phyloP scores from a whole-genome alignment of 1,140 invertebrate genomes.

The Gonioctena quinquepunctata region DNA sequence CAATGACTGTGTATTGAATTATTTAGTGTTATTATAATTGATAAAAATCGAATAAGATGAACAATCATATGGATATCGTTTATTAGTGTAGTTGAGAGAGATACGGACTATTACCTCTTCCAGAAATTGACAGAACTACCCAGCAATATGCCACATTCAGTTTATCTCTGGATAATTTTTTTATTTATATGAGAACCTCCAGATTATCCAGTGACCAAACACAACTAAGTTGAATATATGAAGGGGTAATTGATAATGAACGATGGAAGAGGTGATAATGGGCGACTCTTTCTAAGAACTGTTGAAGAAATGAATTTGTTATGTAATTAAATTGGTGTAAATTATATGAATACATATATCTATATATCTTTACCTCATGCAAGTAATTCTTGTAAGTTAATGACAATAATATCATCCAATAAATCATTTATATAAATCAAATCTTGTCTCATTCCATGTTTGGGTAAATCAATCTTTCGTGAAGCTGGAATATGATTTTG shows the following conservation, averaged over 20 bases:
- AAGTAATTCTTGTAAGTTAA: constrained; percentile 14
- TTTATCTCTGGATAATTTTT: no score
- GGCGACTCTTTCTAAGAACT: neutral
- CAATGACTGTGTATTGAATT: neutral
- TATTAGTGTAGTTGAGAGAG: neutral
- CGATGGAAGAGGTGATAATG: neutral
- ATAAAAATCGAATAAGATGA: neutral
- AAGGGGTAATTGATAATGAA: no score
- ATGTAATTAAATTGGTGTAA: constrained; percentile 9
- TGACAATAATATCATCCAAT: constrained; percentile 13
- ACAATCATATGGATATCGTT: neutral
- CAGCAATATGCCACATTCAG: no score
- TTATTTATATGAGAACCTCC: no score
- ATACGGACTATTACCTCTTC: neutral
- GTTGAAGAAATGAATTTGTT: constrained; percentile 7
- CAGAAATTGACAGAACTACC: no score
- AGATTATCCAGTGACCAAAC: no score
- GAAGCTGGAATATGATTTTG: no score
- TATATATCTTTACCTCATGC: constrained; percentile 11
- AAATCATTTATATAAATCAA: constrained; percentile 7
- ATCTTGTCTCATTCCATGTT: no score
- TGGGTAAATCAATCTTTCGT: no score
- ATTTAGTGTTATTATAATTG: neutral
- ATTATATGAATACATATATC: constrained; percentile 6
- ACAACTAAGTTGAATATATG: no score